Evolutionary conservation across 2,888 invertebrate species (phyloP), one percentile per base, ranked within the genome.

Genomic region (Belgica antarctica): DNA sequence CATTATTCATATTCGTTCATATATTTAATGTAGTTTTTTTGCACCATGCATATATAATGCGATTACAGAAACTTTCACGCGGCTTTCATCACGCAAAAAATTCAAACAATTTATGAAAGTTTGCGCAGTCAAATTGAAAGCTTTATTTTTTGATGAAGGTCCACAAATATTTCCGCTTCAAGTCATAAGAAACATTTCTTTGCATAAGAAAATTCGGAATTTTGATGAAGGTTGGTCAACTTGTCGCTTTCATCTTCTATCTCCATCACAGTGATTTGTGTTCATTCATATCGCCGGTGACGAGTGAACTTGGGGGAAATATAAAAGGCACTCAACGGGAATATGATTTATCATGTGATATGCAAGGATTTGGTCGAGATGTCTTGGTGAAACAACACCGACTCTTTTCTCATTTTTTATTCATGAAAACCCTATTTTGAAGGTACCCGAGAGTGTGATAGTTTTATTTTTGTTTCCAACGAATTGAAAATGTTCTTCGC

Each of bases 21-120:
- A 15, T 41, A 15, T 41, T 41, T 41, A 41, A 41, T 41, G 41
- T 41, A n/a, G 2, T 41, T 15, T 10, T 41, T 41, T 10, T 2
- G 41, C 41, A 41, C 3, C n/a, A 41, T 41, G n/a, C 5, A n/a
- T 15, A 41, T n/a, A n/a, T 41, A 41, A 41, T 41, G 10, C 41
- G 41, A 12, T 41, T 15, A 41, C 41, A 31, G 10, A 4, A 41
- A 41, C n/a, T 41, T 41, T 41, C 15, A n/a, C n/a, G n/a, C n/a
- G n/a, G n/a, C n/a, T 41, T n/a, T 41, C 41, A 41, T 41, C 41
- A n/a, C 41, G 41, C 4, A 41, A 10, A 10, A 41, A 41, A n/a
- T n/a, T 34, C n/a, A 41, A 41, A 41, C 15, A 41, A 41, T n/a
- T 41, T 41, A 41, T 41, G 15, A 41, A 41, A 41, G 15, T 41